These are phyloP conservation scores for Enteromius treurensis DNA, from an alignment of 2,797 vertebrate species.

Conservation along the genomic window DNA sequence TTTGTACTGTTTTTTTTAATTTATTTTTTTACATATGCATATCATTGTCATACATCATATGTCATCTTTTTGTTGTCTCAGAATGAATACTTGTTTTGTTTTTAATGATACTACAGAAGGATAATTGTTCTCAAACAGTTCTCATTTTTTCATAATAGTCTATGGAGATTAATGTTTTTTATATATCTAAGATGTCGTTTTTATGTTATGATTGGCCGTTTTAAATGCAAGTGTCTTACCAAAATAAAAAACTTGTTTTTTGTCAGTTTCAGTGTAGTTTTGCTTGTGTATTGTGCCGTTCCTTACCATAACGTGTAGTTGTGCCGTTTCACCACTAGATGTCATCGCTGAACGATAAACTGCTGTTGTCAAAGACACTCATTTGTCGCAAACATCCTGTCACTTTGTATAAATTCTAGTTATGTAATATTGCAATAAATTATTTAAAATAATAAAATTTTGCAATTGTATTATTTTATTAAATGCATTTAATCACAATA, in stretches of 20 bases:
- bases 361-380: not conserved
- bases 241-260: slow-evolving; percentile 1
- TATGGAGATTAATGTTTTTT: not conserved
- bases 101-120: not conserved
- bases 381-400: not conserved
- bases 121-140: not conserved
- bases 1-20: not conserved
- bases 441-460: not conserved
- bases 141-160: not conserved
- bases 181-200: not conserved
- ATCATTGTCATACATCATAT: not conserved
- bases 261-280: not conserved
- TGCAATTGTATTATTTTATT: too few species aligned
- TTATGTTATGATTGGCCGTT: not conserved
- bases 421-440: not conserved
- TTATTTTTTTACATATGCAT: not conserved
- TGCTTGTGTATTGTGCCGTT: not conserved
- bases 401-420: not conserved
- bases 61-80: not conserved
- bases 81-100: not conserved
- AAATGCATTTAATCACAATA: not conserved
- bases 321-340: not conserved
- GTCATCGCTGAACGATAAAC: not conserved
- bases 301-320: not conserved
- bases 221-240: slow-evolving; percentile 1